Conservation (phyloP, 2,113 vertebrate species). For the Edolisoma coerulescens region DNA sequence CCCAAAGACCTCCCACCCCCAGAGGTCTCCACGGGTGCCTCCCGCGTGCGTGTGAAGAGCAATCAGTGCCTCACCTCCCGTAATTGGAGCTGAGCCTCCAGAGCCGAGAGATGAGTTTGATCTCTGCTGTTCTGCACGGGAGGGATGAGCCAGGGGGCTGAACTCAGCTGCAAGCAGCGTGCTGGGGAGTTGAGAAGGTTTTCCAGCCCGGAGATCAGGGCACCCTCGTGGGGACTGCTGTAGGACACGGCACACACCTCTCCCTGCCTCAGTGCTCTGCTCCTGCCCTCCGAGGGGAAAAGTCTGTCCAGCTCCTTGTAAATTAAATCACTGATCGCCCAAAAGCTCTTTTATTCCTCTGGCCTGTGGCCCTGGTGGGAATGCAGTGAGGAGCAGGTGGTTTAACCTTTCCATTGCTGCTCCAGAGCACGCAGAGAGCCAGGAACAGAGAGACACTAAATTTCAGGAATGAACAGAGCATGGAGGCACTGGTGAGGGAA, state of each 20-base stretch:
- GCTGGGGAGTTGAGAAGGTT: not conserved
- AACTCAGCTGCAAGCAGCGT: not conserved
- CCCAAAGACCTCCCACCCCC: not conserved
- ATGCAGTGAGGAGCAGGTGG: not conserved
- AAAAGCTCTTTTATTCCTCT: not conserved
- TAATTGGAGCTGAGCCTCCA: not conserved
- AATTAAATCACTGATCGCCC: not conserved
- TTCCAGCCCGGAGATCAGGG: not conserved
- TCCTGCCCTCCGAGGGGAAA: not conserved
- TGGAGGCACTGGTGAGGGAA: too few species aligned
- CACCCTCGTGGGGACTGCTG: accelerated
- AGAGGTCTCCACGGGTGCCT: not conserved
- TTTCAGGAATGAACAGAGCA: not conserved
- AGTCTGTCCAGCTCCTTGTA: not conserved
- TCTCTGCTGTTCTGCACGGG: not conserved
- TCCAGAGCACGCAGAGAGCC: not conserved
- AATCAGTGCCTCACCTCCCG: not conserved
- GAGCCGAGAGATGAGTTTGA: not conserved
- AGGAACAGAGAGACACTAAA: not conserved
- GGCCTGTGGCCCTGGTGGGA: not conserved
- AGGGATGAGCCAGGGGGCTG: not conserved
- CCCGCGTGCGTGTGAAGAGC: not conserved
- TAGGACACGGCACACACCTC: not conserved
- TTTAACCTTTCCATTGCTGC: not conserved
- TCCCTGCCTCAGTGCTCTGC: not conserved